Evolutionary conservation across 2,888 invertebrate genomes (phyloP).

Genomic region (Synergus itoensis): DNA sequence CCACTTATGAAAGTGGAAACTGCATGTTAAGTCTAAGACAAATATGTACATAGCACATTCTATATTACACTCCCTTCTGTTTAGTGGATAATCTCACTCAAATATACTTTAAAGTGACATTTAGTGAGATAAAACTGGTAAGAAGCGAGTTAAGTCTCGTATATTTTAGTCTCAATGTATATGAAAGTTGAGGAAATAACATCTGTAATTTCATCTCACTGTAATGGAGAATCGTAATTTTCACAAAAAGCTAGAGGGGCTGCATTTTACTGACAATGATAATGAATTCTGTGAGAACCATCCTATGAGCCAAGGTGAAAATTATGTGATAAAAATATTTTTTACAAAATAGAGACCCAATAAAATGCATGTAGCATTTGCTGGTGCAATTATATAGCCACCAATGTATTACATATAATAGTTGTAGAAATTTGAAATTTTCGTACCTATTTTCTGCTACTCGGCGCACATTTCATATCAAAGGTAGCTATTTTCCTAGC

Average conservation of each 20-base stretch:
- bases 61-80: slow-evolving; percentile 13
- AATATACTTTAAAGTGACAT: background rate
- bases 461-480: background rate
- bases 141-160: background rate
- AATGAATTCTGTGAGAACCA: background rate
- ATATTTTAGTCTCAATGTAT: background rate
- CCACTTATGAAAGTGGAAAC: slow-evolving; percentile 10
- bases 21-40: slow-evolving; percentile 15
- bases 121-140: no score
- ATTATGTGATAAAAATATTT: background rate
- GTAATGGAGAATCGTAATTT: background rate
- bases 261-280: background rate
- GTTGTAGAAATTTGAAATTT: background rate
- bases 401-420: background rate
- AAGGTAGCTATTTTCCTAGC: background rate
- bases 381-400: background rate
- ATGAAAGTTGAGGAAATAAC: background rate
- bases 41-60: slow-evolving; percentile 9
- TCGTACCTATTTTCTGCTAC: background rate
- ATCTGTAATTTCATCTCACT: no score
- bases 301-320: background rate
- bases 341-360: no score
- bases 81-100: slow-evolving; percentile 25
- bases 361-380: background rate
- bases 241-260: background rate